phyloP scores from a whole-genome alignment of 2,797 vertebrate genomes.

The Pseudochromis fuscus region DNA sequence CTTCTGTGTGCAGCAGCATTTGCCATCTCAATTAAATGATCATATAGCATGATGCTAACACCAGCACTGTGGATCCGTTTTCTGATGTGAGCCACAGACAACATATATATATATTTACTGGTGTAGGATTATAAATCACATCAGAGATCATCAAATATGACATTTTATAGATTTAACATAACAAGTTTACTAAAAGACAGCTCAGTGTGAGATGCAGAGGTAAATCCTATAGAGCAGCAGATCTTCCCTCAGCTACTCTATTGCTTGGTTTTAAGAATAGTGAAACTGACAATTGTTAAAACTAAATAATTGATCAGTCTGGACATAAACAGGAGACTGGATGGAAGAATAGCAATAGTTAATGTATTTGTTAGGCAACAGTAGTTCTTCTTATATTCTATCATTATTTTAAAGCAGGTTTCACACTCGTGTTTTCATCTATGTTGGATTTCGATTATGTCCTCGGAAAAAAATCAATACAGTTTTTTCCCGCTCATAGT shows the following conservation, averaged over 20 bases:
- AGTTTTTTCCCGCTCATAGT: background rate
- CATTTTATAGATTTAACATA: background rate
- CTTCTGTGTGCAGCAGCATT: constrained; percentile 7
- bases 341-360: too few relatives aligned
- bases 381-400: too few relatives aligned
- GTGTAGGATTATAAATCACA: background rate
- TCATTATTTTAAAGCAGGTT: background rate
- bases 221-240: too few relatives aligned
- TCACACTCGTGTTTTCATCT: background rate
- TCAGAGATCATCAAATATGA: background rate
- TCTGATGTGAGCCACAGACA: background rate
- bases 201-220: background rate
- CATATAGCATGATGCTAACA: constrained; percentile 4
- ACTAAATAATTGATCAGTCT: too few relatives aligned
- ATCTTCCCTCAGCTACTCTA: background rate
- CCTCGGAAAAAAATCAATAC: too few relatives aligned
- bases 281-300: background rate
- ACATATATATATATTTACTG: background rate
- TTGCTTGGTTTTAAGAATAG: background rate
- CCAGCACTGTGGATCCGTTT: background rate
- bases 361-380: too few relatives aligned
- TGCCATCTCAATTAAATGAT: constrained; percentile 1
- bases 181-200: background rate
- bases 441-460: too few relatives aligned
- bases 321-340: too few relatives aligned